Evolutionary conservation across 2,797 vertebrate species (phyloP).

Genomic region (Trachops cirrhosus): DNA sequence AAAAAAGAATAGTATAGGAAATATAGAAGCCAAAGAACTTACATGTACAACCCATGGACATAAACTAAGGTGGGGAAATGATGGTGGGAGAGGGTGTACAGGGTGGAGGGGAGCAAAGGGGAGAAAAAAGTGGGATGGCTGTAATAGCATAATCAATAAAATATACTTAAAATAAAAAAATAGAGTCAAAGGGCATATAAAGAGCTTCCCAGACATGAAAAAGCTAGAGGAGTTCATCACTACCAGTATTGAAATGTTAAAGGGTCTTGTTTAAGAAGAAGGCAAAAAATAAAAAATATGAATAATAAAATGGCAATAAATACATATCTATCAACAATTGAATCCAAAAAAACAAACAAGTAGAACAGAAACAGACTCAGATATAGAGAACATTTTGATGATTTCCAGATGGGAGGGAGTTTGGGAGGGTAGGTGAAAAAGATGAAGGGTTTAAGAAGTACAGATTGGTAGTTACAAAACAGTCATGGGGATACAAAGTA

Average conservation of each 20-base stretch:
- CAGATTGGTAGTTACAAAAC: neutral
- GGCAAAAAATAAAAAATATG: neutral
- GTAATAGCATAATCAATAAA: too few relatives aligned
- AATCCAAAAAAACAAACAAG: neutral
- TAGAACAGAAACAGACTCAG: neutral
- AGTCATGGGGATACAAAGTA: neutral
- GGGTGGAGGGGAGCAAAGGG: too few relatives aligned
- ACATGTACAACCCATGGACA: too few relatives aligned
- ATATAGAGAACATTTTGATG: neutral
- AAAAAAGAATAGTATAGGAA: too few relatives aligned
- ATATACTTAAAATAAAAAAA: too few relatives aligned
- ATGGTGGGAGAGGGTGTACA: too few relatives aligned
- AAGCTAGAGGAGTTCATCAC: neutral
- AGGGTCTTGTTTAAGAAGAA: neutral
- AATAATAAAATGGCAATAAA: neutral
- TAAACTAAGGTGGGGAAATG: too few relatives aligned
- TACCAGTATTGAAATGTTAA: neutral
- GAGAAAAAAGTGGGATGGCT: too few relatives aligned
- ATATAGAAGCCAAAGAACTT: too few relatives aligned
- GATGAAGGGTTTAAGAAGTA: neutral
- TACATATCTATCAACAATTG: neutral
- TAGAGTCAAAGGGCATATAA: neutral
- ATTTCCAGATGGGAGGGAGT: neutral
- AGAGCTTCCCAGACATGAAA: neutral
- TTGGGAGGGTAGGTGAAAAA: neutral